Conservation (phyloP, 1,140 invertebrate genomes). For the Calosoma granatense region DNA sequence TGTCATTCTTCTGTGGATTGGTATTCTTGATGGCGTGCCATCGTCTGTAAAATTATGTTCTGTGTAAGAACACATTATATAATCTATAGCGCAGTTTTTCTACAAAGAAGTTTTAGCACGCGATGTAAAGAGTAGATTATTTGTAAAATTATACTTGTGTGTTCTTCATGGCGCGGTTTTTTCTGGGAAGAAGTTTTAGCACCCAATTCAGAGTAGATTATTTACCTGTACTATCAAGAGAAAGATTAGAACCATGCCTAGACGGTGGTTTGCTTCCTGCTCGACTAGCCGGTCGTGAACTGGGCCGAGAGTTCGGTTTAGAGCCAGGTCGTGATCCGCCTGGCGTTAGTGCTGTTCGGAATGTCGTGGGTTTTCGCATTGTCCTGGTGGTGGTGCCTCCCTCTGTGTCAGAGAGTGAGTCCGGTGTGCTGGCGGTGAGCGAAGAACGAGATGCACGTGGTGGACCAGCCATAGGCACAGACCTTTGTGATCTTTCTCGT, state of each 20-base stretch:
- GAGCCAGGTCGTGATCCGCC: constrained; percentile 60
- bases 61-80: no score
- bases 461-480: constrained; percentile 63
- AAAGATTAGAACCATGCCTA: constrained; percentile 84
- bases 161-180: no score
- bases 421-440: constrained; percentile 69
- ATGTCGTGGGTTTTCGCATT: constrained; percentile 47
- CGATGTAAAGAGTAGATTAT: neutral
- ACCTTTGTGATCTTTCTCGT: constrained; percentile 74
- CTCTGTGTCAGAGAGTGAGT: constrained; percentile 80
- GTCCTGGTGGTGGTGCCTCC: constrained; percentile 54
- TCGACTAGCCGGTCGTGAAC: constrained; percentile 70
- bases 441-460: constrained; percentile 57
- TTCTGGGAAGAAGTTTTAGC: neutral
- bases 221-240: constrained; percentile 76
- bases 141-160: neutral
- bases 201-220: neutral
- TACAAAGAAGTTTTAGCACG: neutral
- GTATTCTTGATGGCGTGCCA: constrained; percentile 61
- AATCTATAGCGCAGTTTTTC: no score
- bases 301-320: constrained; percentile 52
- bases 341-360: constrained; percentile 44
- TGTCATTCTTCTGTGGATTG: constrained; percentile 49
- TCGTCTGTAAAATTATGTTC: constrained; percentile 42
- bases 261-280: constrained; percentile 81